Base-by-base conservation (phyloP, 2,888 invertebrate genomes). In the Odontothrips loti region DNA sequence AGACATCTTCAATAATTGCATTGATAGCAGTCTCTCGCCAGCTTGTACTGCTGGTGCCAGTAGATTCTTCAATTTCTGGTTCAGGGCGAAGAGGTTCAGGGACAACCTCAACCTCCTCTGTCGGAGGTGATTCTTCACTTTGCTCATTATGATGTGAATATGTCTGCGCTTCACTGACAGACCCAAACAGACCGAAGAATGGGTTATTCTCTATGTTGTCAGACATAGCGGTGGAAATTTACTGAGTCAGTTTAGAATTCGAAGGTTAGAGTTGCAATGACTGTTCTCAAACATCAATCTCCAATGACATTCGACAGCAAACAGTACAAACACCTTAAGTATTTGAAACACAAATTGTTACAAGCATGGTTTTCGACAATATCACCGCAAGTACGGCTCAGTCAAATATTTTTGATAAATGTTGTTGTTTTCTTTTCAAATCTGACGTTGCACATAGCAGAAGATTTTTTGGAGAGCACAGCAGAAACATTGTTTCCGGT, bases 1-100 rank as follows among this genome's bases (percentile, higher is more conserved):
- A 94, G 85, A 95, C 90, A 85, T 91, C 90, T 86, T 94, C 93
- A 48, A 94, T 90, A 80, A 93, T 87, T 83, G 86, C 87, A 84
- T 91, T 90, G 82, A 91, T 87, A 20, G 81, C 83, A 47, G 82
- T 20, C 20, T 82, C 47, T 79, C 47, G 79, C 48, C 79, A 43
- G 47, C 80, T 79, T 80, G 79, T 79, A n/a, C 48, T 48, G 15
- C 80, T 78, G 17, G 79, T 79, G 27, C 78, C 51, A 80, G 68
- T 15, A 63, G 68, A 48, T 81, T 81, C 34, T 81, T 79, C 11
- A 80, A 68, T 47, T 27, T 83, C 79, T 81, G 79, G 2, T 27
- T n/a, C 8, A n/a, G n/a, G n/a, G n/a, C n/a, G n/a, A 23, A 2
- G 63, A 58, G 34, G 34, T 43, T 43, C 34, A 6, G 34, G 34